A percentile compares a stretch with the other conserved stretches of the same genome.
Conservation (phyloP, 2,888 invertebrate species). For the Oegoconia quadripuncta region DNA sequence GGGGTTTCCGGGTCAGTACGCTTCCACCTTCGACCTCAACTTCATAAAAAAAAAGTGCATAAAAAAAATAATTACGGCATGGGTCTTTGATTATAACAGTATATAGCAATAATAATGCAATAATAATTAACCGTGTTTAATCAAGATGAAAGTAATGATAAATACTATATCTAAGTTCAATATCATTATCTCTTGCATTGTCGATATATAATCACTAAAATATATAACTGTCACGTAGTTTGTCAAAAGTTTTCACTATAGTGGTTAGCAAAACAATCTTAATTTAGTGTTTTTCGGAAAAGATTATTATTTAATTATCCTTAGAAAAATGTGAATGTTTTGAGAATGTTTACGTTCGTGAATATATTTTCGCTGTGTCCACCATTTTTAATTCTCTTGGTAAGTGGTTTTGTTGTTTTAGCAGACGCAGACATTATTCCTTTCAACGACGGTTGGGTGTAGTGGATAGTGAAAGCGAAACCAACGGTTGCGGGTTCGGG, state of each 20-base stretch:
- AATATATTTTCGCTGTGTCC: not conserved
- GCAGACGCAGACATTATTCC: no score
- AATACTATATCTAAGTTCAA: constrained; percentile 8
- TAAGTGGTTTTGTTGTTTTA: no score
- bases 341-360: constrained; percentile 8
- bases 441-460: no score
- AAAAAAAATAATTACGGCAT: no score
- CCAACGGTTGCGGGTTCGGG: no score
- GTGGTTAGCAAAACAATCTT: not conserved
- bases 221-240: constrained; percentile 37
- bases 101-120: not conserved
- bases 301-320: not conserved
- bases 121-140: constrained; percentile 15
- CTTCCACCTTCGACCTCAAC: no score
- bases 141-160: constrained; percentile 8
- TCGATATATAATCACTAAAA: constrained; percentile 2
- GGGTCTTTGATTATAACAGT: no score
- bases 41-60: no score
- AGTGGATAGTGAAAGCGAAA: no score
- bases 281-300: not conserved
- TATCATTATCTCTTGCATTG: not conserved
- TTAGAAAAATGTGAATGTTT: not conserved
- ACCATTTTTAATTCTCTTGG: not conserved
- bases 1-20: no score
- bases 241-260: constrained; percentile 15